phyloP scores from a whole-genome alignment of 2,888 invertebrate species.

The Drosophila pseudotakahashii region DNA sequence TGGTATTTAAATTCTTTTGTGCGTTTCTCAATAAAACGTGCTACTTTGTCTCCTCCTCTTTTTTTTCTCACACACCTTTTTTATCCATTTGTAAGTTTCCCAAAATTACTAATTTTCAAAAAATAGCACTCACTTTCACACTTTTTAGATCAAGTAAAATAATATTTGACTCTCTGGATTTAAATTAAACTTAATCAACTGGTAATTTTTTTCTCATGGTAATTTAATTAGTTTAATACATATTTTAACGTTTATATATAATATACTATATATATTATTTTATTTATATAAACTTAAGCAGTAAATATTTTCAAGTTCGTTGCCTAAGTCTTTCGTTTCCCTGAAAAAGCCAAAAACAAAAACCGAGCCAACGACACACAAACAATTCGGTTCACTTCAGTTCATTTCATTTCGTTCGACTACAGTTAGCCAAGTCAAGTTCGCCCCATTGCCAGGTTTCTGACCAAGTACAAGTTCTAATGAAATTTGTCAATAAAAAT shows the following conservation, averaged over 20 bases:
- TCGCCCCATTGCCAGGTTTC: slow-evolving; percentile 22
- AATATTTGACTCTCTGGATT: too few species aligned
- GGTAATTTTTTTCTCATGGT: too few species aligned
- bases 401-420: slow-evolving; percentile 54
- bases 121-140: too few species aligned
- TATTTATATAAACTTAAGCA: too few species aligned
- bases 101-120: too few species aligned
- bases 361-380: slow-evolving; percentile 6
- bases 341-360: background rate
- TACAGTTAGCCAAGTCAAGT: slow-evolving; percentile 59
- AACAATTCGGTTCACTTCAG: slow-evolving; percentile 60
- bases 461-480: slow-evolving; percentile 70
- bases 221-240: too few species aligned
- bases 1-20: slow-evolving; percentile 47
- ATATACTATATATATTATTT: too few species aligned
- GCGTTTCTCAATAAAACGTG: slow-evolving; percentile 1
- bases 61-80: background rate
- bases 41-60: background rate
- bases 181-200: too few species aligned
- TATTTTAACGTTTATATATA: too few species aligned
- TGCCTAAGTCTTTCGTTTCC: slow-evolving; percentile 36
- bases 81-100: background rate
- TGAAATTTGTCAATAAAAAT: slow-evolving; percentile 79
- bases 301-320: slow-evolving; percentile 11
- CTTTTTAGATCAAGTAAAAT: too few species aligned